These are phyloP conservation scores for Meda fulgida DNA, from an alignment of 2,797 vertebrate species.

Conservation along the genomic window DNA sequence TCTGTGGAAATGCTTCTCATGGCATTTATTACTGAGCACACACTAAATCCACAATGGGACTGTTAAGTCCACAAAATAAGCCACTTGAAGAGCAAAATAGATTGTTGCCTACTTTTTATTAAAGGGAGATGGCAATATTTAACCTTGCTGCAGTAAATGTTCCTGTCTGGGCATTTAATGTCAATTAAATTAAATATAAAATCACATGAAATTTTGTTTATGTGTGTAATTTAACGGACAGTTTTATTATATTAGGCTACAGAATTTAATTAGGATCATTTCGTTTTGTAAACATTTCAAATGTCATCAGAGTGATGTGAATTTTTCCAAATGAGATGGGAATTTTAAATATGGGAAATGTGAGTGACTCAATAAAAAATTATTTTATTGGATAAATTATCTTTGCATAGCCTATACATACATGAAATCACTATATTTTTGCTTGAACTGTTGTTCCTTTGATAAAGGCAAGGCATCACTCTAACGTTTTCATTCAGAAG, in stretches of 20 bases:
- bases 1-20: constrained; percentile 9
- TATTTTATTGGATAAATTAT: neutral
- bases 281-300: neutral
- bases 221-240: neutral
- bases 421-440: neutral
- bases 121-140: neutral
- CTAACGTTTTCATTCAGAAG: neutral
- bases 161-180: neutral
- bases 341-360: constrained; percentile 4
- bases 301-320: neutral
- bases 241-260: neutral
- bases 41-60: constrained; percentile 2
- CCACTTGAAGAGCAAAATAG: neutral
- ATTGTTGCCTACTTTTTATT: neutral
- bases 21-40: constrained; percentile 6
- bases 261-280: neutral
- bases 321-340: neutral
- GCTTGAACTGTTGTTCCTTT: neutral
- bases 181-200: neutral
- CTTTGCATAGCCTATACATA: neutral
- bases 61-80: neutral
- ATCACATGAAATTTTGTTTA: neutral
- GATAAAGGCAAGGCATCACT: neutral
- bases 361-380: neutral
- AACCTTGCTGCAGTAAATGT: neutral